A percentile compares a stretch with the other conserved stretches of the same genome.
Conservation (phyloP, 2,888 invertebrate species). For the Epinotia nisella region DNA sequence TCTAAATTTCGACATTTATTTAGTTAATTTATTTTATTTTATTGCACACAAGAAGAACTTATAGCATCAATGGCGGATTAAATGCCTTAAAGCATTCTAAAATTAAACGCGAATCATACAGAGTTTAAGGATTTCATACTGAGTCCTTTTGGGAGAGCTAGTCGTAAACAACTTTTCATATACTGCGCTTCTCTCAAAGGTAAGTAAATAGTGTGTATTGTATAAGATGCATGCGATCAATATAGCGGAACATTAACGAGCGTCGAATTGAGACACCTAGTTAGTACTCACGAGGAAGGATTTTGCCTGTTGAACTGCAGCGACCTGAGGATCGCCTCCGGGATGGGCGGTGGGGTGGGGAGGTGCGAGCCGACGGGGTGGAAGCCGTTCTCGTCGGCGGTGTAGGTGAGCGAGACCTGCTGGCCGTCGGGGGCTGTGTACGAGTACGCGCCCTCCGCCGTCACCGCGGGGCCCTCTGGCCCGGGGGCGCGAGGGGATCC, state of each 20-base stretch:
- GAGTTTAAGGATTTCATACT: too few species aligned
- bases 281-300: constrained; percentile 65
- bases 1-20: too few species aligned
- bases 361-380: constrained; percentile 85
- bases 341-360: constrained; percentile 85
- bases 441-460: constrained; percentile 86
- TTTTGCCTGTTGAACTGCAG: constrained; percentile 70
- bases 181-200: too few species aligned
- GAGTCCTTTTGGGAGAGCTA: too few species aligned
- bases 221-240: too few species aligned
- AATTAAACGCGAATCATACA: too few species aligned
- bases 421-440: constrained; percentile 87
- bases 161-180: too few species aligned
- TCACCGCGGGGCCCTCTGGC: constrained; percentile 74
- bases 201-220: too few species aligned
- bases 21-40: too few species aligned
- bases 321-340: constrained; percentile 80
- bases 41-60: too few species aligned
- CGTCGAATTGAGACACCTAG: not conserved
- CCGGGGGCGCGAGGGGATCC: constrained; percentile 82
- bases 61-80: too few species aligned
- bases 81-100: too few species aligned
- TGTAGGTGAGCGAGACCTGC: constrained; percentile 85
- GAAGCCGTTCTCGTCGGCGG: constrained; percentile 88
- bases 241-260: not conserved